phyloP scores from a whole-genome alignment of 2,113 vertebrate genomes.

The Lophotis ruficrista region DNA sequence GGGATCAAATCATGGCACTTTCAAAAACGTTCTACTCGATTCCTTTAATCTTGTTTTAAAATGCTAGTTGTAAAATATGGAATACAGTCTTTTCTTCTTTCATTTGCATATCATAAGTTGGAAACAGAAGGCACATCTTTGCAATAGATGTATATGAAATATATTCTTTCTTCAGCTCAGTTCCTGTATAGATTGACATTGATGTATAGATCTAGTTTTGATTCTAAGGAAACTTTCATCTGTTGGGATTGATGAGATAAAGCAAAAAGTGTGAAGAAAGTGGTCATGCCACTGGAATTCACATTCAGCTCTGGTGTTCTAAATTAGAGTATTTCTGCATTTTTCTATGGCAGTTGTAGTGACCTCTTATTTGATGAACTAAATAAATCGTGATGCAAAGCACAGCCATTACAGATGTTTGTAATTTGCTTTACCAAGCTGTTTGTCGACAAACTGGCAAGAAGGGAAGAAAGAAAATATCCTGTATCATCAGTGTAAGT shows the following conservation, averaged over 20 bases:
- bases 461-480: background rate
- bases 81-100: background rate
- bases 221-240: slow-evolving; percentile 40
- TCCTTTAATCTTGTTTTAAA: slow-evolving; percentile 49
- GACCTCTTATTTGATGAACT: background rate
- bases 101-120: slow-evolving; percentile 37
- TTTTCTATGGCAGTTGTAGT: background rate
- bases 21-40: background rate
- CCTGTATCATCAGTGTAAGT: background rate
- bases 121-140: slow-evolving; percentile 7
- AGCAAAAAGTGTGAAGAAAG: slow-evolving; percentile 7
- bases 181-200: slow-evolving; percentile 28
- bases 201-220: slow-evolving; percentile 45
- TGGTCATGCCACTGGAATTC: background rate
- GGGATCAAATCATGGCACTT: background rate
- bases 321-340: background rate
- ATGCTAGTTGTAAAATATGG: slow-evolving; percentile 20
- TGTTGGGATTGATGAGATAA: slow-evolving; percentile 32
- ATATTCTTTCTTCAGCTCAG: slow-evolving; percentile 29
- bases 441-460: background rate
- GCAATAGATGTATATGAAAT: background rate
- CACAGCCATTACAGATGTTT: background rate
- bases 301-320: background rate
- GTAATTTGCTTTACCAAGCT: background rate
- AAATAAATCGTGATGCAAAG: background rate